phyloP scores from a whole-genome alignment of 2,113 vertebrate species.

The Mustelus asterias region DNA sequence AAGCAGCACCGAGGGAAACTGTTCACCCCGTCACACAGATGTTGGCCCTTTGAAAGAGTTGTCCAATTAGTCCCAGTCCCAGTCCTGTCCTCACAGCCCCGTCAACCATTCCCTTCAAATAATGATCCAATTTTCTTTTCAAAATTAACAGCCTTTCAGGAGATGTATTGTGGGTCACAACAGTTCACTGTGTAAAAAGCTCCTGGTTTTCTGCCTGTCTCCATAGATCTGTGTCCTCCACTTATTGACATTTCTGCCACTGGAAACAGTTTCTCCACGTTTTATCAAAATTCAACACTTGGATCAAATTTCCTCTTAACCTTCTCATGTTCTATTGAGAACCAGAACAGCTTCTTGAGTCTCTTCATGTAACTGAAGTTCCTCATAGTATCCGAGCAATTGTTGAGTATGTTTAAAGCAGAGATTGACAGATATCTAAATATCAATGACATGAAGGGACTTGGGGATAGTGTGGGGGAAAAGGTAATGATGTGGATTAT shows the following conservation, averaged over 20 bases:
- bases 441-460: too few relatives aligned
- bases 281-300: background rate
- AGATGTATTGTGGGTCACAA: background rate
- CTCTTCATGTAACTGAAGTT: background rate
- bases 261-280: background rate
- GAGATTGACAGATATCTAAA: too few relatives aligned
- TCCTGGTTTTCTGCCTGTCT: background rate
- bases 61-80: background rate
- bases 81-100: background rate
- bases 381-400: background rate
- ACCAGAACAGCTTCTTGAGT: background rate
- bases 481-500: too few relatives aligned
- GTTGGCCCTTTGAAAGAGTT: background rate
- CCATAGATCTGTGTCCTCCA: background rate
- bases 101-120: background rate
- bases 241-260: background rate
- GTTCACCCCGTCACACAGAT: background rate
- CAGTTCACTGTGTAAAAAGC: background rate
- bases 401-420: too few relatives aligned
- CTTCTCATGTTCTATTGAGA: background rate
- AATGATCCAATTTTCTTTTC: background rate
- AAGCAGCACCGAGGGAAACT: too few relatives aligned
- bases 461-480: too few relatives aligned
- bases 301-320: background rate
- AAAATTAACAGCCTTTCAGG: background rate